phyloP scores from a whole-genome alignment of 2,113 vertebrate genomes.

The Nothocercus nigrocapillus region DNA sequence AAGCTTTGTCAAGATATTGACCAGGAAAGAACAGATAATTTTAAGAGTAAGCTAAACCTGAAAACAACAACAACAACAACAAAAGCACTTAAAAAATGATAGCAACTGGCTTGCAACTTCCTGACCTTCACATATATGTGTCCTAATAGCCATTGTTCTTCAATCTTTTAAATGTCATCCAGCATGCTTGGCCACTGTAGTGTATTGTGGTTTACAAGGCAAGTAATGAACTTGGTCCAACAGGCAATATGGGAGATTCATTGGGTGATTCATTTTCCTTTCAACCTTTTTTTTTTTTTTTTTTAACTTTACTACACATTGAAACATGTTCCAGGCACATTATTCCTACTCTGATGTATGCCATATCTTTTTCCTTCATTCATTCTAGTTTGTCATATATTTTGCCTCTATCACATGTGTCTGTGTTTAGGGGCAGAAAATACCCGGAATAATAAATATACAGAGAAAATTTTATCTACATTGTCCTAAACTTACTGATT shows the following conservation, averaged over 20 bases:
- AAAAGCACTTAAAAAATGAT: too few species aligned
- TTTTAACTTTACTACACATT: not conserved
- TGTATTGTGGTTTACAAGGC: not conserved
- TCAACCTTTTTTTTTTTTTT: not conserved
- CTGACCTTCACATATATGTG: fast-evolving
- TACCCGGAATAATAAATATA: not conserved
- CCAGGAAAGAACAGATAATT: not conserved
- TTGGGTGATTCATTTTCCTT: not conserved
- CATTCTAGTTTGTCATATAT: not conserved
- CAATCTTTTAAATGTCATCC: not conserved
- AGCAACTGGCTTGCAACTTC: not conserved
- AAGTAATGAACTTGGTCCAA: not conserved
- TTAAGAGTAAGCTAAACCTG: not conserved
- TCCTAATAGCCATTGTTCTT: not conserved
- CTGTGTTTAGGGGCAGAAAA: not conserved
- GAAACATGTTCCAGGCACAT: not conserved
- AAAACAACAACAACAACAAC: not conserved
- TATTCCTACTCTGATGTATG: not conserved
- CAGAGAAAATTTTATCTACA: not conserved
- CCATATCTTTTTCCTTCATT: not conserved
- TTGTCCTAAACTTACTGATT: not conserved
- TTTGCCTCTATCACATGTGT: not conserved
- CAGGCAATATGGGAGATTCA: not conserved
- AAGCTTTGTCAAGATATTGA: not conserved
- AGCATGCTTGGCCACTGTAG: not conserved